phyloP scores from a whole-genome alignment of 2,797 vertebrate species.

The Prionace glauca region DNA sequence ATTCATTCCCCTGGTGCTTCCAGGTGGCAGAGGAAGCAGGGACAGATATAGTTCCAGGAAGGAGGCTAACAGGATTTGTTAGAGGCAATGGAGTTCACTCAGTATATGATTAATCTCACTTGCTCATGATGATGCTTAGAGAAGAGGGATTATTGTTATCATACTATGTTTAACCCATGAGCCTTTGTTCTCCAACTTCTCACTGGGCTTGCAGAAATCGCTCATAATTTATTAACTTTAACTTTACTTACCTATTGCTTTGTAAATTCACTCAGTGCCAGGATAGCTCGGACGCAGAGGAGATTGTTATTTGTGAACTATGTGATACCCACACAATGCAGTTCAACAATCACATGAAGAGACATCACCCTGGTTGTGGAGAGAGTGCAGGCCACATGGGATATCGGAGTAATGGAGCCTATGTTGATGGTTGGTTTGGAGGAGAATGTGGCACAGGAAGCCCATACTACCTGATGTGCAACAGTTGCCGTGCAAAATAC shows the following conservation, averaged over 20 bases:
- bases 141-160: not conserved
- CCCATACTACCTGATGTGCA: constrained; percentile 71
- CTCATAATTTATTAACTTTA: not conserved
- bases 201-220: not conserved
- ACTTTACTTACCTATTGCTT: not conserved
- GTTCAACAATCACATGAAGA: constrained; percentile 70
- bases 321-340: constrained; percentile 67
- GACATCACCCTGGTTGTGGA: constrained; percentile 68
- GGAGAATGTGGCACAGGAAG: constrained; percentile 73
- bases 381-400: constrained; percentile 67
- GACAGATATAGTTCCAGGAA: too few species aligned
- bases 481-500: constrained; percentile 66
- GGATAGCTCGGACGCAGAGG: constrained; percentile 48
- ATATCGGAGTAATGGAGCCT: constrained; percentile 69
- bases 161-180: not conserved
- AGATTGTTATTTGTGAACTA: constrained; percentile 72
- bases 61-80: too few species aligned
- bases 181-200: not conserved
- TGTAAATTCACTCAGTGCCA: constrained; percentile 27
- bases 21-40: too few species aligned
- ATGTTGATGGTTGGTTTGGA: constrained; percentile 73
- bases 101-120: not conserved
- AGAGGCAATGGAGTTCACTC: not conserved
- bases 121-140: not conserved
- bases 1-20: too few species aligned